Percentiles rank a stretch among this genome's conserved stretches.
These are phyloP conservation scores for Resseliella maxima DNA, from an alignment of 2,888 invertebrate species.

Conservation along the genomic window DNA sequence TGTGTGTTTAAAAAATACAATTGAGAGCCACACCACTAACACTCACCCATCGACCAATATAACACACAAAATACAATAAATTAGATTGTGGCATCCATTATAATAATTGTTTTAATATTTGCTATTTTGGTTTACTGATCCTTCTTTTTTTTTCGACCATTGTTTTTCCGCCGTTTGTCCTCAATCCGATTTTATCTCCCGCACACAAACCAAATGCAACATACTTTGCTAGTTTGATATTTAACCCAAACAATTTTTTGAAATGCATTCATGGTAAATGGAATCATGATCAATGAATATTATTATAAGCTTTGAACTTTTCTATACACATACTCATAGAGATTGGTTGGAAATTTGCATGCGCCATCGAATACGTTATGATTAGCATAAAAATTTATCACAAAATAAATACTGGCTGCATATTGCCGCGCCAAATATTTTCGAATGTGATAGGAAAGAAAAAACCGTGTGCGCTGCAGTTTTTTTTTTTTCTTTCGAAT, in stretches of 20 bases:
- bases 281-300: neutral
- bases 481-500: slow-evolving; percentile 6
- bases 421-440: no score
- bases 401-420: slow-evolving; percentile 27
- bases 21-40: neutral
- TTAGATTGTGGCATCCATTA: slow-evolving; percentile 49
- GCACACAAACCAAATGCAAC: no score
- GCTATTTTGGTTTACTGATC: slow-evolving; percentile 51
- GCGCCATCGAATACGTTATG: slow-evolving; percentile 3
- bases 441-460: neutral
- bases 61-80: slow-evolving; percentile 42
- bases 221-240: no score
- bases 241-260: no score
- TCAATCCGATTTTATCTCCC: no score
- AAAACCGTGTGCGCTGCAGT: neutral
- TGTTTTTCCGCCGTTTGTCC: slow-evolving; percentile 6
- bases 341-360: neutral
- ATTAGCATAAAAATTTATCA: slow-evolving; percentile 48
- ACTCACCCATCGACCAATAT: slow-evolving; percentile 36
- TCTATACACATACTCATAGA: neutral
- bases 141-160: slow-evolving; percentile 8
- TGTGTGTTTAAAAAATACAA: neutral
- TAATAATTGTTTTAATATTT: slow-evolving; percentile 55
- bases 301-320: neutral
- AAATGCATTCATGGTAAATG: neutral